These are phyloP conservation scores for Diarsia mendica DNA, from an alignment of 2,888 invertebrate genomes.

Conservation along the genomic window DNA sequence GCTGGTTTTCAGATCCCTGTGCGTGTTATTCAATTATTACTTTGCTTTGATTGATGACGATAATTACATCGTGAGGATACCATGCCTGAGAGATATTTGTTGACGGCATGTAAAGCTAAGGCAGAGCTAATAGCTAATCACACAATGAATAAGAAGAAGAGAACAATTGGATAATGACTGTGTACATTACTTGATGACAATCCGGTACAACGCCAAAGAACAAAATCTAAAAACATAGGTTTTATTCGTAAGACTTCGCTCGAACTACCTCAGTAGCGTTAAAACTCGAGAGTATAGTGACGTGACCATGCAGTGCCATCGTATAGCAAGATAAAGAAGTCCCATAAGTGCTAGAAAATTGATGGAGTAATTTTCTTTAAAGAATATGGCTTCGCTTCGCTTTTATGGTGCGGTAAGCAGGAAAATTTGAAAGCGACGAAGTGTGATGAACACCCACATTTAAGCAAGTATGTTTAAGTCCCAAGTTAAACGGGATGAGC, in stretches of 20 bases:
- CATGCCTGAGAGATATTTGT: too few relatives aligned
- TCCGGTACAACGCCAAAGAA: neutral
- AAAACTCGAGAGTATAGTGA: neutral
- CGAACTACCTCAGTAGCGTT: neutral
- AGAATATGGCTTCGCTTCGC: neutral
- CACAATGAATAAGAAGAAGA: too few relatives aligned
- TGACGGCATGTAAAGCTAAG: too few relatives aligned
- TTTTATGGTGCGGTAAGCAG: neutral
- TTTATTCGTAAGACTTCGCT: constrained; percentile 4
- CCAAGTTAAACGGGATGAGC: too few relatives aligned
- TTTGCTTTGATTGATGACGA: too few relatives aligned
- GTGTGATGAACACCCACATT: too few relatives aligned
- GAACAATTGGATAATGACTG: neutral
- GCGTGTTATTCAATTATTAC: too few relatives aligned
- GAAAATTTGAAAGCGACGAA: too few relatives aligned
- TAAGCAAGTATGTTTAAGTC: too few relatives aligned
- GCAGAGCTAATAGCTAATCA: too few relatives aligned
- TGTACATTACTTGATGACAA: neutral
- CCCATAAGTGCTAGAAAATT: neutral
- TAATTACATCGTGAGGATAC: too few relatives aligned
- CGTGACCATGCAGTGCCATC: neutral
- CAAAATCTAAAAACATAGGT: neutral
- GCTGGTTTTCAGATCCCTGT: too few relatives aligned
- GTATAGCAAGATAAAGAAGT: neutral
- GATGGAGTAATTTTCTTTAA: neutral